phyloP scores from a whole-genome alignment of 1,140 invertebrate genomes.

The Magallana gigas region DNA sequence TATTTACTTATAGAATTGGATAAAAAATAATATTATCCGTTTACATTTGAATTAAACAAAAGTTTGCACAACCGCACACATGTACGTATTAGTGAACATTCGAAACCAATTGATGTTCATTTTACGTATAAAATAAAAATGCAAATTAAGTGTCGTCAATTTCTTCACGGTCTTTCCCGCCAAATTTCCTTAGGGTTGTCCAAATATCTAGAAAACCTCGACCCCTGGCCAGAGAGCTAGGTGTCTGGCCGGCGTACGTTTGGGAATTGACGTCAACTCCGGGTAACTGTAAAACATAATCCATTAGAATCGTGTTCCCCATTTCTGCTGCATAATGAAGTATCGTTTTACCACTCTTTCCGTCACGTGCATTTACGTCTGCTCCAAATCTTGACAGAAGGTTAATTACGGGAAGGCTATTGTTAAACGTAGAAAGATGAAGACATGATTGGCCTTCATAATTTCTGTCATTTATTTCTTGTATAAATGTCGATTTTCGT shows the following conservation, averaged over 20 bases:
- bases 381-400: slow-evolving; percentile 95
- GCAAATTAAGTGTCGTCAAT: neutral
- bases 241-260: slow-evolving; percentile 48
- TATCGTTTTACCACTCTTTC: slow-evolving; percentile 56
- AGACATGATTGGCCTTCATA: slow-evolving; percentile 78
- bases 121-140: neutral
- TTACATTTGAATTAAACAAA: no score
- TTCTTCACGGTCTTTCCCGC: slow-evolving; percentile 13
- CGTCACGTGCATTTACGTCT: slow-evolving; percentile 97
- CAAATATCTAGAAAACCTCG: slow-evolving; percentile 46
- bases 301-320: slow-evolving; percentile 42
- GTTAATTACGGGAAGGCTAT: slow-evolving; percentile 97
- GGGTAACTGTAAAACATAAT: slow-evolving; percentile 39
- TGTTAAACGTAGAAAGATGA: slow-evolving; percentile 95
- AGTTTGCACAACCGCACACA: no score
- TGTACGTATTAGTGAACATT: no score
- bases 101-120: no score
- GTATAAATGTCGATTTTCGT: slow-evolving; percentile 22
- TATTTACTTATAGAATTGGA: no score
- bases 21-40: no score
- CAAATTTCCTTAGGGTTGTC: slow-evolving; percentile 25
- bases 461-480: slow-evolving; percentile 52
- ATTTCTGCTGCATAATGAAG: slow-evolving; percentile 54
- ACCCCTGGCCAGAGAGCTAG: slow-evolving; percentile 40
- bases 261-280: slow-evolving; percentile 46